phyloP scores from a whole-genome alignment of 2,888 invertebrate species.

The Macrosiphum euphorbiae region DNA sequence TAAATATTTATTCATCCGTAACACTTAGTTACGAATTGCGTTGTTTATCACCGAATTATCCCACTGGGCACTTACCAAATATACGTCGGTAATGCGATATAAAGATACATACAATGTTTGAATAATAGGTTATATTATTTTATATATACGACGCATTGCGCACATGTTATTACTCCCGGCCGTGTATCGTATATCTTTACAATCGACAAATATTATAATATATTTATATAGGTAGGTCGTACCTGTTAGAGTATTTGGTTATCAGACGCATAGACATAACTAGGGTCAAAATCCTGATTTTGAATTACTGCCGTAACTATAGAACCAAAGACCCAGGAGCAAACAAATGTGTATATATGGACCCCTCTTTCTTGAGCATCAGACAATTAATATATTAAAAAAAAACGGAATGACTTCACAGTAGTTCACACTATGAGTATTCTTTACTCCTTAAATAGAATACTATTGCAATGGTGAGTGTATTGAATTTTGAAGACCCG shows the following conservation, averaged over 20 bases:
- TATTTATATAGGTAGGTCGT: neutral
- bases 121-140: constrained; percentile 1
- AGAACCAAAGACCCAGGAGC: too few relatives aligned
- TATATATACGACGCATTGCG: neutral
- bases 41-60: constrained; percentile 35
- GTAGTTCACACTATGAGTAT: too few relatives aligned
- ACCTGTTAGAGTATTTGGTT: neutral
- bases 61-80: neutral
- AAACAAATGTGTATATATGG: too few relatives aligned
- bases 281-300: neutral
- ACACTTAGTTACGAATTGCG: constrained; percentile 20
- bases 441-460: too few relatives aligned
- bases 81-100: constrained; percentile 8
- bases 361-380: too few relatives aligned
- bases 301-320: neutral
- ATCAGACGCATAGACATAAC: neutral
- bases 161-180: neutral
- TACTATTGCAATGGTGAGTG: too few relatives aligned
- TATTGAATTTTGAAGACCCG: too few relatives aligned
- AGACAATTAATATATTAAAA: too few relatives aligned
- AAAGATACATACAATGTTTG: constrained; percentile 1
- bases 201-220: neutral
- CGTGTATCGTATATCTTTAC: neutral
- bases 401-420: too few relatives aligned
- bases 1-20: constrained; percentile 36